Base-by-base conservation (phyloP, 2,888 invertebrate species). In the Pristionchus exspectatus region DNA sequence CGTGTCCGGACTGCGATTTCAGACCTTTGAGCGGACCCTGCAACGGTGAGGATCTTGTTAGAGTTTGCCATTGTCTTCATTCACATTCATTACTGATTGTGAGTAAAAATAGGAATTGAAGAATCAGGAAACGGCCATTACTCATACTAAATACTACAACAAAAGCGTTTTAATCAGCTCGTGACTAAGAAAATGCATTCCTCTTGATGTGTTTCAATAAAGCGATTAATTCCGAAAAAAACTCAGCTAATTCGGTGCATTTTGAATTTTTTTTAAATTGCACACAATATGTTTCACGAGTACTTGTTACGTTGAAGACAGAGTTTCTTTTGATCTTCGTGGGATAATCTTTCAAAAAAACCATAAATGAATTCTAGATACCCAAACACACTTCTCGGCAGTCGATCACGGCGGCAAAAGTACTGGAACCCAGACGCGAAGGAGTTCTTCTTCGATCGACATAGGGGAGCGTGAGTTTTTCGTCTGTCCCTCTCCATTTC, bases 381-480 rank as follows among this genome's bases (percentile, higher is more conserved):
- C 87, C 95, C 95, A 1, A 91, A 93, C 72, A 93, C 94, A 2
- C 89, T 95, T 33, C 92, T 95, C 50, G 95, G 95, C 9, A 91
- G 95, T 90, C 92, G 93, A 30, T 33, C 72, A 16, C 94, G 94
- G 90, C 91, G 95, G 14, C 91, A 90, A 89, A 90, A 90, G 27
- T 94, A 91, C 90, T 95, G 92, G 90, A 92, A 94, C 44, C 90
- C 91, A 14, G 90, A 92, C 56, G 93, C 92, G 24, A 91, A 93
- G n/a, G 95, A 95, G 88, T 95, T 92, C 88, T 95, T 95, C 88
- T 94, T 95, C 90, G 95, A 95, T 90, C 92, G 95, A n/a, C 95
- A 95, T 90, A 89, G 95, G 87, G 90, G 92, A 14, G 91, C 93
- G 93, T 94, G 81, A 87, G 92, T 90, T 24, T 44, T 30, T 33